Conservation (phyloP, 1,140 invertebrate species). For the Drosophila bifasciata region DNA sequence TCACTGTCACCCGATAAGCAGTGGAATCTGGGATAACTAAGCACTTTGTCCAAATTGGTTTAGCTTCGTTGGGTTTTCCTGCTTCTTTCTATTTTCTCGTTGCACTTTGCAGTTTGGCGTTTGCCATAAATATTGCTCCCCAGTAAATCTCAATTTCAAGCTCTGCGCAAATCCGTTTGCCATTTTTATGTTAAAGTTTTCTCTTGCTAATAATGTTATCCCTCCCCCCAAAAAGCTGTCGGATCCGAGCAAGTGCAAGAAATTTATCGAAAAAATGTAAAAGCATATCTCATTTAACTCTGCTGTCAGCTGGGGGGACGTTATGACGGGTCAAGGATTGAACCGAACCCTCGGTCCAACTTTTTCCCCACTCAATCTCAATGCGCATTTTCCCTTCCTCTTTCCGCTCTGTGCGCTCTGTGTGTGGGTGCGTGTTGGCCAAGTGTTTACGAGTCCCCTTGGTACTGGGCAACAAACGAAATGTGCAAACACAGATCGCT, state of each 20-base stretch:
- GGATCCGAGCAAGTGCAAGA: constrained; percentile 21
- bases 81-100: too few species aligned
- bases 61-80: constrained; percentile 1
- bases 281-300: constrained; percentile 81
- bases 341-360: constrained; percentile 49
- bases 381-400: constrained; percentile 37
- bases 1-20: constrained; percentile 41
- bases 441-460: constrained; percentile 75
- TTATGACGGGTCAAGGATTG: constrained; percentile 82
- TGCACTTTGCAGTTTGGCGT: constrained; percentile 24
- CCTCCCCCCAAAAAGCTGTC: constrained; percentile 4
- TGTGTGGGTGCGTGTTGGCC: constrained; percentile 32
- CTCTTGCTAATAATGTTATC: constrained; percentile 70
- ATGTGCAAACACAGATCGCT: constrained; percentile 76
- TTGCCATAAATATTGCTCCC: constrained; percentile 64
- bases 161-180: constrained; percentile 73
- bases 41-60: constrained; percentile 41
- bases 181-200: constrained; percentile 71
- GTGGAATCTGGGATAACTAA: constrained; percentile 28
- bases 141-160: constrained; percentile 78
- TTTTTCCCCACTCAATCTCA: constrained; percentile 49
- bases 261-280: constrained; percentile 82
- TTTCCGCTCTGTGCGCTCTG: background rate
- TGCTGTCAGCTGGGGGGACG: constrained; percentile 55
- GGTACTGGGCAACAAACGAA: constrained; percentile 68